Evolutionary conservation across 2,113 vertebrate genomes (phyloP), one percentile per base, ranked within the genome.

Genomic region (Pithys albifrons): DNA sequence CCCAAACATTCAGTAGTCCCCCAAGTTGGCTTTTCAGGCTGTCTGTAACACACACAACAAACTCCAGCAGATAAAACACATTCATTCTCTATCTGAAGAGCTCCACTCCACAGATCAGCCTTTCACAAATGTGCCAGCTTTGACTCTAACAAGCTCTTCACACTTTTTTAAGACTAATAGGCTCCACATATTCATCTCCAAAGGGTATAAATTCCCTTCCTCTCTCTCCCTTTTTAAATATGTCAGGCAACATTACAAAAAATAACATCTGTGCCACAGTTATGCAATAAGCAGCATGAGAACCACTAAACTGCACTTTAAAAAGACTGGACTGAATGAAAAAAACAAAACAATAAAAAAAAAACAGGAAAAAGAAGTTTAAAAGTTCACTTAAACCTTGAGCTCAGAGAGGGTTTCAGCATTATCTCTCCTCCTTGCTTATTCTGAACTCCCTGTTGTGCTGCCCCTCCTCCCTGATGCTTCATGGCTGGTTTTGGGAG

Each of bases 131-230:
- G 65, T 37, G 72, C 93, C 92, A 93, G 88, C 92, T 93, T 48
- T 9, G 2, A 88, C 93, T 84, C 88, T 96, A 91, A 95, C 85
- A 86, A 94, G 92, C 90, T 94, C 95, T 96, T 96, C 91, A 95
- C 94, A 88, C 82, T 96, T 96, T 94, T 94, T 92, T n/a, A 95
- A 93, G 88, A 88, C 93, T 94, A 96, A 96, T 57, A 81, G 92
- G 82, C 90, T 96, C 79, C 92, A 77, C 73, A 80, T 73, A 95
- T 59, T 95, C 90, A 97, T 85, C 65, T 96, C 95, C 67, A 79
- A 88, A 74, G 83, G 73, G 61, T 54, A 93, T 48, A 88, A 94
- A 94, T 88, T 96, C 94, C 85, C 49, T 69, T 95, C 88, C 73
- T 93, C 82, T 84, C 79, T 80, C 79, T 87, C 29, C 29, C 82